Evolutionary conservation across 2,113 vertebrate species (phyloP).

Genomic region (Osmerus mordax): DNA sequence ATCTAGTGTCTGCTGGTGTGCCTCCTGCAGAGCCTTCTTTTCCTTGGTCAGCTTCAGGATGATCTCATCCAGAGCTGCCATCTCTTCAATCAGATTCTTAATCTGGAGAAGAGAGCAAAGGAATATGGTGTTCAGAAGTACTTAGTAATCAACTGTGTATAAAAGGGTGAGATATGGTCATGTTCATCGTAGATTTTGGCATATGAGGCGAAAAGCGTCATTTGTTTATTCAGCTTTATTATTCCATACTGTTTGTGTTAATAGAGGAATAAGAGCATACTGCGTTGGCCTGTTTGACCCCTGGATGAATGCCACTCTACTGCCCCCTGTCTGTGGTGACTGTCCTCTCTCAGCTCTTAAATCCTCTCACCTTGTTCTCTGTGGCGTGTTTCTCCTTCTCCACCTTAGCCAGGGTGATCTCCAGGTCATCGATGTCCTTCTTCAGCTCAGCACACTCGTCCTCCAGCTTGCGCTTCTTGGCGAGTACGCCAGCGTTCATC

Average conservation of each 20-base stretch:
- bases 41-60: slow-evolving; percentile 87
- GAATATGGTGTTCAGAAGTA: not conserved
- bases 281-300: too few species aligned
- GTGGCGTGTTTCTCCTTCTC: slow-evolving; percentile 96
- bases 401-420: slow-evolving; percentile 88
- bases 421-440: slow-evolving; percentile 92
- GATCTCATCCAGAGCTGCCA: slow-evolving; percentile 84
- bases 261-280: too few species aligned
- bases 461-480: slow-evolving; percentile 87
- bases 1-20: slow-evolving; percentile 87
- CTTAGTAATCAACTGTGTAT: too few species aligned
- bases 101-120: slow-evolving; percentile 67
- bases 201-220: too few species aligned
- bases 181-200: too few species aligned
- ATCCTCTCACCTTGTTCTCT: slow-evolving; percentile 83
- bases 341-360: not conserved
- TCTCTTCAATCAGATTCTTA: slow-evolving; percentile 93
- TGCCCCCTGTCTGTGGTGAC: not conserved
- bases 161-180: too few species aligned
- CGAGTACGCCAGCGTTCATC: slow-evolving; percentile 78
- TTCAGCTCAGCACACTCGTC: slow-evolving; percentile 90
- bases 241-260: too few species aligned
- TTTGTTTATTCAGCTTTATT: too few species aligned
- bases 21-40: slow-evolving; percentile 89
- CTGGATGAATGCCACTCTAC: not conserved